Evolutionary conservation across 2,888 invertebrate genomes (phyloP), one percentile per base, ranked within the genome.

Genomic region (Agrochola lychnidis): DNA sequence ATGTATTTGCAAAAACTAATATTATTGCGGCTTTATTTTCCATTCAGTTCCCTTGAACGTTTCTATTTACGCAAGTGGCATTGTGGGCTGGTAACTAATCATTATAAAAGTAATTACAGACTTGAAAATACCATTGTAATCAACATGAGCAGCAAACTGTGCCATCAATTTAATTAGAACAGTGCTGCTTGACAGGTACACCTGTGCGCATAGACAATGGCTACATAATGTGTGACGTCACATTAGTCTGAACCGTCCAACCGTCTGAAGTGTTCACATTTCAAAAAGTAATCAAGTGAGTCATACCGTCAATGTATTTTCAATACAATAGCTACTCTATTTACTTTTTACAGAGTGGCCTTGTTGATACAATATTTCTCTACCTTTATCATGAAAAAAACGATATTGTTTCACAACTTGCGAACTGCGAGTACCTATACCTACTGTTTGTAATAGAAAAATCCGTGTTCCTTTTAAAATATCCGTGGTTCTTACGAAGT

Each of bases 281-380:
- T 81, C 56, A 77, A 83, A 78, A 81, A 79, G 78, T 76, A 81
- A 81, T 79, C 72, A 77, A 80, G 68, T 87, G 87, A 87, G 73
- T 87, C 85, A 87, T 72, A 61, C 25, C n/a, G 40, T 30, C 51
- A 74, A 76, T 80, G 59, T 80, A 78, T 86, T 84, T 84, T 64
- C 67, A 79, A 70, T 78, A 81, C 75, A 76, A 74, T 76, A 70
- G 72, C 57, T 72, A 71, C 69, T 78, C 75, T 82, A 82, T 79
- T 81, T 79, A 81, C 79, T 84, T 84, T 85, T 85, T 85, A 76
- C 79, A 73, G 61, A 42, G 63, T 63, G 84, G 74, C 83, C 83
- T 84, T 84, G 83, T 70, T 77, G 81, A 83, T 67, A 71, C 70
- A 51, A 76, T 77, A 74, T 83, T 80, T 80, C 71, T 62, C 73